Base-by-base conservation (phyloP, 2,797 vertebrate species). In the Pseudopleuronectes americanus region DNA sequence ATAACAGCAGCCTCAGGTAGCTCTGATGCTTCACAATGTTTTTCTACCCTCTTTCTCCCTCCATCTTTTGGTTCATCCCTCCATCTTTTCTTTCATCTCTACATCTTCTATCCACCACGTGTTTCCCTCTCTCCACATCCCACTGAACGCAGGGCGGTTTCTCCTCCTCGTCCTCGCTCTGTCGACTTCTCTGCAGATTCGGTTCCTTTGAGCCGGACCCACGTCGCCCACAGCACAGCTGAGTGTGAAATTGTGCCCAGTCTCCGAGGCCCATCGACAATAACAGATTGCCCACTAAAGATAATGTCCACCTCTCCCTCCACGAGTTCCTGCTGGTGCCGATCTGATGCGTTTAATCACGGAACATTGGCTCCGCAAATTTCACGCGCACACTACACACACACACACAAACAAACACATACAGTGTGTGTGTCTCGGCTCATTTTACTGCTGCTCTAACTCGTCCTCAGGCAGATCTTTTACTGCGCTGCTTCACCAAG, bases 181-280 rank as follows among this genome's bases (percentile, higher is more conserved):
- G 78, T 52, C 53, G 64, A 24, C 62, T 53, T 71, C 64, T 65
- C 76, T 55, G 36, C 64, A 54, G 55, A 57, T 56, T 47, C 52
- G n/a, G 12, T 24, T 41, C 31, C 31, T 23, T 67, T 78, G 68
- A 68, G 61, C 7, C 28, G 33, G 59, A 49, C 70, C 71, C 69
- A 59, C 72, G 64, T 84, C 64, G 31, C 3, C 84, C 43, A 38
- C 55, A 36, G 79, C 8, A 88, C 84, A 81, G 64, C 76, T 41
- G 66, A 90, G 88, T 90, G 90, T 93, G 91, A 91, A 92, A 90
- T 84, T 88, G 88, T 81, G 81, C 80, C 69, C 70, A 26, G 68
- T 38, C 79, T 60, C 60, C 60, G 79, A 24, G 41, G 62, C 58
- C 61, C 77, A 61, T 47, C 69, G 68, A 74, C 63, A 78, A 54